A percentile compares a stretch with the other conserved stretches of the same genome.
These are phyloP conservation scores for Patella caerulea DNA, from an alignment of 2,888 invertebrate species.

Conservation along the genomic window DNA sequence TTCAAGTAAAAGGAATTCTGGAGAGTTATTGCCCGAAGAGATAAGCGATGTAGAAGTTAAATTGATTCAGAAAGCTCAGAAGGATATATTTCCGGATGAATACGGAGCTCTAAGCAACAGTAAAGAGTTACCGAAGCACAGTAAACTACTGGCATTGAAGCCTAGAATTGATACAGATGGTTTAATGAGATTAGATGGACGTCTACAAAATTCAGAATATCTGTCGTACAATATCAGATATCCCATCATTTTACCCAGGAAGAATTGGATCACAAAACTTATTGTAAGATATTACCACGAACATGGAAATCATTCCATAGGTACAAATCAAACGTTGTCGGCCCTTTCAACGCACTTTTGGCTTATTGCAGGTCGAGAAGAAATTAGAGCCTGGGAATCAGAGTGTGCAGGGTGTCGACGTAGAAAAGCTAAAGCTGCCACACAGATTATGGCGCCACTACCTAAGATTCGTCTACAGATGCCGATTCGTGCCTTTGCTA, in stretches of 20 bases:
- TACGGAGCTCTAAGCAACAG: too few relatives aligned
- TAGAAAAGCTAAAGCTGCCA: constrained; percentile 22
- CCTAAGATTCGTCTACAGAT: constrained; percentile 22
- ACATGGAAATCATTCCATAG: constrained; percentile 19
- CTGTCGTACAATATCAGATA: constrained; percentile 19
- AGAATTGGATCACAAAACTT: constrained; percentile 25
- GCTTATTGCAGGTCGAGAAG: constrained; percentile 31
- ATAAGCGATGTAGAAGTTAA: too few relatives aligned
- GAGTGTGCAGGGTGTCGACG: constrained; percentile 23
- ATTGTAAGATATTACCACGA: constrained; percentile 27
- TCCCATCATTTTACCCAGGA: constrained; percentile 33
- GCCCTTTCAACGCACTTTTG: constrained; percentile 24
- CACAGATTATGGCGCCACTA: constrained; percentile 29
- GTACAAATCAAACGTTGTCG: constrained; percentile 25
- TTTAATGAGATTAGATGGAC: background rate
- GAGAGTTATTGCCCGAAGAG: too few relatives aligned
- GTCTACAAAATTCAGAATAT: background rate
- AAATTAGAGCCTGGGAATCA: constrained; percentile 25
- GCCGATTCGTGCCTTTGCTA: constrained; percentile 34
- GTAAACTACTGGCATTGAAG: background rate
- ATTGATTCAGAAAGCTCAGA: too few relatives aligned
- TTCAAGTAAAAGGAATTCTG: too few relatives aligned
- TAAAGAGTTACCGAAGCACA: too few relatives aligned
- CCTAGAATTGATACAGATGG: background rate
- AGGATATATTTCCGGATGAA: too few relatives aligned